Percentiles rank a stretch among this genome's conserved stretches.
These are phyloP conservation scores for Acanthornis magna DNA, from an alignment of 2,797 vertebrate species.

Conservation along the genomic window DNA sequence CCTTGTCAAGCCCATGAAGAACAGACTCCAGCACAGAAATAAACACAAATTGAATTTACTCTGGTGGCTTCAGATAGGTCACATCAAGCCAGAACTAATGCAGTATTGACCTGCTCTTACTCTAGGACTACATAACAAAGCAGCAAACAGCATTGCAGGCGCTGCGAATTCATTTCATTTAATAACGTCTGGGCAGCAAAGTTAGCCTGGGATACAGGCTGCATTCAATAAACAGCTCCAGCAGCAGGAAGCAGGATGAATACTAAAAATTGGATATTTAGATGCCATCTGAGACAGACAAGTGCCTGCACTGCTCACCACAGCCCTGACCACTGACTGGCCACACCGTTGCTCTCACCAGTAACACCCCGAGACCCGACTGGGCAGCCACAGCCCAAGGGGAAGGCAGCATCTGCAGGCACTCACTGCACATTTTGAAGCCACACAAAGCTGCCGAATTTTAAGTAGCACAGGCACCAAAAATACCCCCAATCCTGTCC, in stretches of 20 bases:
- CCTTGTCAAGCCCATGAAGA: slow-evolving; percentile 24
- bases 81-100: slow-evolving; percentile 46
- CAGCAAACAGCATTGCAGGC: not conserved
- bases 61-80: slow-evolving; percentile 35
- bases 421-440: not conserved
- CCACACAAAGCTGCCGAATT: not conserved
- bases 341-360: accelerated
- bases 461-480: not conserved
- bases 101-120: slow-evolving; percentile 39
- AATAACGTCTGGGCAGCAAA: not conserved
- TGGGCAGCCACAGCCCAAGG: not conserved
- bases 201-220: not conserved
- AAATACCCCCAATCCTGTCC: accelerated
- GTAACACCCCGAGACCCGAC: not conserved
- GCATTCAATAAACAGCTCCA: not conserved
- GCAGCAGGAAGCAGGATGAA: not conserved
- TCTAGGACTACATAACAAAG: slow-evolving; percentile 27
- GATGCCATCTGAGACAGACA: not conserved
- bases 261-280: not conserved
- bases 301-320: accelerated
- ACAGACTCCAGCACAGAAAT: slow-evolving; percentile 27
- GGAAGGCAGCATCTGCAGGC: not conserved
- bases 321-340: not conserved
- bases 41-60: slow-evolving; percentile 60
- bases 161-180: not conserved